phyloP scores from a whole-genome alignment of 2,888 invertebrate genomes.

The Osmoderma eremita region DNA sequence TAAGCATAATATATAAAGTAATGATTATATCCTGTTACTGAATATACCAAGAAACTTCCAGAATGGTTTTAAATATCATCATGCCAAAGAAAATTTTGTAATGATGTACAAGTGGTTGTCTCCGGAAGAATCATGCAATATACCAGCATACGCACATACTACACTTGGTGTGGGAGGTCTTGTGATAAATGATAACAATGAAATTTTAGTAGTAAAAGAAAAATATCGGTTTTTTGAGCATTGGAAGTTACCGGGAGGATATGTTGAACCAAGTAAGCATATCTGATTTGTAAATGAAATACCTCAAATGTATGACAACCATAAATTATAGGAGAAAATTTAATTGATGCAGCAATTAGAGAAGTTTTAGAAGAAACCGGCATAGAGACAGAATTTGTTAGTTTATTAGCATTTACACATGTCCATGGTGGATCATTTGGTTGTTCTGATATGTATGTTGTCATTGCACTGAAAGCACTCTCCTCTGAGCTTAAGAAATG shows the following conservation, averaged over 20 bases:
- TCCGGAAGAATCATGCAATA: slow-evolving; percentile 67
- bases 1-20: too few species aligned
- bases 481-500: slow-evolving; percentile 74
- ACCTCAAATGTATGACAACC: too few species aligned
- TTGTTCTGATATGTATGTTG: slow-evolving; percentile 88
- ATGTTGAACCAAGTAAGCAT: slow-evolving; percentile 80
- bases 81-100: slow-evolving; percentile 81
- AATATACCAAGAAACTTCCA: slow-evolving; percentile 56
- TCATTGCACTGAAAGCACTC: slow-evolving; percentile 77
- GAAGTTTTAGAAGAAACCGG: slow-evolving; percentile 94
- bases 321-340: slow-evolving; percentile 76
- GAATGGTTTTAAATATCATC: slow-evolving; percentile 88
- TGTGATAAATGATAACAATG: slow-evolving; percentile 79
- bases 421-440: slow-evolving; percentile 79
- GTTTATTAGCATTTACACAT: slow-evolving; percentile 82
- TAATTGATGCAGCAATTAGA: slow-evolving; percentile 82
- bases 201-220: slow-evolving; percentile 86
- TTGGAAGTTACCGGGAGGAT: slow-evolving; percentile 95
- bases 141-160: slow-evolving; percentile 85
- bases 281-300: neutral
- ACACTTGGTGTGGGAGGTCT: slow-evolving; percentile 86
- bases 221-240: slow-evolving; percentile 69
- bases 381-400: slow-evolving; percentile 78
- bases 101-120: slow-evolving; percentile 87
- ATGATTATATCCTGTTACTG: too few species aligned